A percentile compares a stretch with the other conserved stretches of the same genome.
Conservation (phyloP, 64 coral and sea anemone species). For the Pocillopora verrucosa region DNA sequence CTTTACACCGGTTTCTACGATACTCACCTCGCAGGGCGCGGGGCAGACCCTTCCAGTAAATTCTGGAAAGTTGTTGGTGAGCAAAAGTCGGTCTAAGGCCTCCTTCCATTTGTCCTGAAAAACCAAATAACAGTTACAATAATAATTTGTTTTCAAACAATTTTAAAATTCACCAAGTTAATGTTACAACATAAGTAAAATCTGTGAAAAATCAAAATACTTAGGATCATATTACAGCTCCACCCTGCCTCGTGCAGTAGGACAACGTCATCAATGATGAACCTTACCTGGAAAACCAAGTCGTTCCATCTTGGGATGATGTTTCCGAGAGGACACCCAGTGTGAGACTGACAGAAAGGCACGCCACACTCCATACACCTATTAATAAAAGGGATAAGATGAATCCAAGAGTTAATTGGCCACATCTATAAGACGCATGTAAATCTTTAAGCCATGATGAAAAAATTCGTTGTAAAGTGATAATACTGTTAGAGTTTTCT, state of each 20-base stretch:
- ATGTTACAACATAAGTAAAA: too few species aligned
- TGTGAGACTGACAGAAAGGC: constrained; percentile 93
- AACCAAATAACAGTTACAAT: not conserved
- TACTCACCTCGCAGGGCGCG: constrained; percentile 86
- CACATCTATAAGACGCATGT: too few species aligned
- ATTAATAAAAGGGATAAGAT: not conserved
- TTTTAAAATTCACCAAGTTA: not conserved
- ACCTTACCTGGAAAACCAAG: constrained; percentile 92
- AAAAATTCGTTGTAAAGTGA: too few species aligned
- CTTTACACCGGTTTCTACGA: not conserved
- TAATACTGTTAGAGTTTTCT: too few species aligned
- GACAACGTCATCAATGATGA: too few species aligned
- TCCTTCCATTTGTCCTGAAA: constrained; percentile 91
- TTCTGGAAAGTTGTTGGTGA: constrained; percentile 96
- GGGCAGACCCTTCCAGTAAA: constrained; percentile 96
- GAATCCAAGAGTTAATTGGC: not conserved
- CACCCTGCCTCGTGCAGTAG: not conserved
- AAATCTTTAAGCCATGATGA: too few species aligned
- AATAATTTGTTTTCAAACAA: too few species aligned
- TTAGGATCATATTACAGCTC: too few species aligned
- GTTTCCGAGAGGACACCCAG: constrained; percentile 95
- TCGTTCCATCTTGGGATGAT: constrained; percentile 99
- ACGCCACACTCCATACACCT: constrained; percentile 99
- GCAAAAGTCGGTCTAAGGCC: constrained; percentile 78
- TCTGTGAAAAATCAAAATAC: too few species aligned